Percentiles rank a stretch among this genome's conserved stretches.
Conservation (phyloP, 2,797 vertebrate genomes). For the Melanotaenia trifasciata region DNA sequence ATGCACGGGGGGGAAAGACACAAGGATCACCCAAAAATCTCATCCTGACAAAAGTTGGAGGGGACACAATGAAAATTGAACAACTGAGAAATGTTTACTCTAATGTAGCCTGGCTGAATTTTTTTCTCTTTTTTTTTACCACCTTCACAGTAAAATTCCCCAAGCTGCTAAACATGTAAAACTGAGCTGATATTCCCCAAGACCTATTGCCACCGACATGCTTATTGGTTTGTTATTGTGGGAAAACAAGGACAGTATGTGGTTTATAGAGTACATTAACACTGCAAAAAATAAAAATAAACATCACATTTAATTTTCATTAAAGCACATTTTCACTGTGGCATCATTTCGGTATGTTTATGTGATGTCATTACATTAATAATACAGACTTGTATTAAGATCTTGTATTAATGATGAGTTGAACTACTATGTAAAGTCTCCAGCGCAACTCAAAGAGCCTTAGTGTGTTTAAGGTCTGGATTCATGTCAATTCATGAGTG, state of each 20-base stretch:
- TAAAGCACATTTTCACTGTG: no score
- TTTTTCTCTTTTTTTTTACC: no score
- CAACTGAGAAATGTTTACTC: background rate
- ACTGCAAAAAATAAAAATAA: background rate
- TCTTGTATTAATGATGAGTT: background rate
- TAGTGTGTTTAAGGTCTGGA: background rate
- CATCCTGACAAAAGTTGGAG: background rate
- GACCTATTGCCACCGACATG: background rate
- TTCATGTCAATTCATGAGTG: no score
- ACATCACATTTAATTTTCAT: no score
- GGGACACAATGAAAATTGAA: constrained; percentile 14
- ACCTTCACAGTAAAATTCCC: no score
- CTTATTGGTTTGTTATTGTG: background rate
- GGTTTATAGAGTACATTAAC: background rate
- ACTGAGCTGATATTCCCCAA: background rate
- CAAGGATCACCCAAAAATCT: constrained; percentile 23
- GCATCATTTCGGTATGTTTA: no score
- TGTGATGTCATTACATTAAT: no score
- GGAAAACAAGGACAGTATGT: background rate
- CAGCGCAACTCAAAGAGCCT: background rate
- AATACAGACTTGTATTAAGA: background rate
- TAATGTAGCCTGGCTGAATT: no score
- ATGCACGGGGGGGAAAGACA: constrained; percentile 27
- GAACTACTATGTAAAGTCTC: background rate
- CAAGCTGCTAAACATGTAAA: no score